These are phyloP conservation scores for Coleophora deauratella DNA, from an alignment of 2,888 invertebrate species.

Conservation along the genomic window DNA sequence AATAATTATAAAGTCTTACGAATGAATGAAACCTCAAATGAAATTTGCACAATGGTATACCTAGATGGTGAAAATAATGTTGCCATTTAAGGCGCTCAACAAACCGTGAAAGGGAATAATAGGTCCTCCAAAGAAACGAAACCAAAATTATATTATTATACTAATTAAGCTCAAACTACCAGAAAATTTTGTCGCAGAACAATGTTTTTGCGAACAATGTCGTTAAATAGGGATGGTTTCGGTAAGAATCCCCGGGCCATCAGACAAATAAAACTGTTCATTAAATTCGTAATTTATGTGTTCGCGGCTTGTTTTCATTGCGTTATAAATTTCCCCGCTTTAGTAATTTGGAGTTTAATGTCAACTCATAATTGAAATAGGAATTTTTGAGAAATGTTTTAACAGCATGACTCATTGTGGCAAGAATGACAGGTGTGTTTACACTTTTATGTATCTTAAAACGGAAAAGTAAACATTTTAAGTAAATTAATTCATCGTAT, in stretches of 20 bases:
- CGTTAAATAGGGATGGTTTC: conserved; percentile 33
- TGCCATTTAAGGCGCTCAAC: conserved; percentile 46
- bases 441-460: conserved; percentile 18
- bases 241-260: conserved; percentile 23
- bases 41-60: conserved; percentile 42
- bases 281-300: conserved; percentile 31
- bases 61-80: conserved; percentile 41
- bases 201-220: conserved; percentile 40
- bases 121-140: conserved; percentile 30
- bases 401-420: background rate
- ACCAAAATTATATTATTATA: conserved; percentile 47
- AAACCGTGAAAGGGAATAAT: conserved; percentile 55
- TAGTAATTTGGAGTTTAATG: no score
- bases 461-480: conserved; percentile 4
- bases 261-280: conserved; percentile 34
- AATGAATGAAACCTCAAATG: conserved; percentile 27
- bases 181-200: conserved; percentile 46
- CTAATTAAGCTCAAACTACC: conserved; percentile 53
- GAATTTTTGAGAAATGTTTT: no score
- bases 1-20: conserved; percentile 18
- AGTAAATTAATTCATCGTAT: background rate
- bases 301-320: conserved; percentile 28
- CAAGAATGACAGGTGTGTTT: conserved; percentile 26
- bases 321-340: conserved; percentile 23
- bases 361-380: no score